A percentile compares a stretch with the other conserved stretches of the same genome.
These are phyloP conservation scores for Centropus bengalensis DNA, from an alignment of 2,113 vertebrate species.

Conservation along the genomic window DNA sequence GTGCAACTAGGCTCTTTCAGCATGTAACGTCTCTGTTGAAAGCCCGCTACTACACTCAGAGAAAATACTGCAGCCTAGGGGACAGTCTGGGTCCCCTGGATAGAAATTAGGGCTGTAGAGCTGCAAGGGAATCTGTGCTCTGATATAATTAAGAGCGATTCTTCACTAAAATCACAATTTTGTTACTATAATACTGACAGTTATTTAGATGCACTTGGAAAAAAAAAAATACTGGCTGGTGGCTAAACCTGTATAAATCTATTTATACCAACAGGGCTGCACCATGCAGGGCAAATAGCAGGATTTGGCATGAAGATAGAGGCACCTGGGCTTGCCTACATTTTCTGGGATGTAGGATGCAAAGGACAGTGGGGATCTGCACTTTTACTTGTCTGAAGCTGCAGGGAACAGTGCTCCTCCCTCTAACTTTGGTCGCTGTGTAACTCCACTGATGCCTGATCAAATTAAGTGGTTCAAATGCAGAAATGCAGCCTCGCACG, in stretches of 20 bases:
- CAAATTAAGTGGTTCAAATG: neutral
- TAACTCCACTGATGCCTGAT: neutral
- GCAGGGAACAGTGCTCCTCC: neutral
- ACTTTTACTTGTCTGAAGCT: neutral
- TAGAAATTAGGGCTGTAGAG: neutral
- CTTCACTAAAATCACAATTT: neutral
- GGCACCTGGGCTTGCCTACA: neutral
- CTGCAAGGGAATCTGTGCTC: neutral
- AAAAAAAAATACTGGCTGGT: neutral
- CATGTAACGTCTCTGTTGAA: neutral
- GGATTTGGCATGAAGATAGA: rapidly evolving
- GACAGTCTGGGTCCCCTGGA: neutral
- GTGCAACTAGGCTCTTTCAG: neutral
- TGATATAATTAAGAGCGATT: neutral
- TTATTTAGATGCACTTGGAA: neutral
- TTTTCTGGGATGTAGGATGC: neutral
- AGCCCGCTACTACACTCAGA: neutral
- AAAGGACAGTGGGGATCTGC: neutral
- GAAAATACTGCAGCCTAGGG: neutral
- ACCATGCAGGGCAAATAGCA: neutral
- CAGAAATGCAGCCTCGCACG: neutral
- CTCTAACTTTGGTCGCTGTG: neutral
- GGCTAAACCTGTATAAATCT: neutral
- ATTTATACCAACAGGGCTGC: neutral
- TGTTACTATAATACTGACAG: neutral